Base-by-base conservation (phyloP, 2,888 invertebrate species). In the Dascillus cervinus region DNA sequence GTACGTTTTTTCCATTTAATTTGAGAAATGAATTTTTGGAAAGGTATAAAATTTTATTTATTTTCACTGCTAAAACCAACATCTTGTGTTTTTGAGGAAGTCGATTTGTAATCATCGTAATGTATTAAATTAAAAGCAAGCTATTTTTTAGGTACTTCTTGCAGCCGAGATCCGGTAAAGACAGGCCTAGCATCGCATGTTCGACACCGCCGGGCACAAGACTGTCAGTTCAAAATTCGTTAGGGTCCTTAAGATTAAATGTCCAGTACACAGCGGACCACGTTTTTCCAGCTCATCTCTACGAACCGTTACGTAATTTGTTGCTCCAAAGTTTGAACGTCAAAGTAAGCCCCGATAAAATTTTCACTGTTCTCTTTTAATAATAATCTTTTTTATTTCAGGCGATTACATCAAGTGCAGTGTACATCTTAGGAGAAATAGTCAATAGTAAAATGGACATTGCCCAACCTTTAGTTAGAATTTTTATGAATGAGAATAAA, bases 201-300 rank as follows among this genome's bases (percentile, higher is more conserved):
- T 79, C 82, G 13, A 84, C 84, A 17, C 81, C 84, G 13, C 79
- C 84, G 1, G 82, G 83, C 43, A 80, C 82, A 34, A 68, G 83
- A 41, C 70, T 84, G 26, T 77, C 78, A 20, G 69, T 73, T 25
- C 72, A 72, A 52, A 76, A 75, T 40, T 71, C 78, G 11, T 73
- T 89, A 38, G 91, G 91, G 45, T 87, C 89, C 10, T 67, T 92
- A 45, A 75, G 92, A 37, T 74, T 92, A 32, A 82, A 86, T 58
- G 77, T 92, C 44, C 82, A 87, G 56, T 91, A 91, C 65, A 86
- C 86, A 10, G 83, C 87, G 23, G 91, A 91, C 69, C 81, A 87
- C 64, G 90, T 92, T 29, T 88, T 92, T 66, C 82, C 86, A 21
- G 73, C 84, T 32, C 76, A 79, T 49, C 82, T 82, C 51, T 92